A percentile compares a stretch with the other conserved stretches of the same genome.
Conservation (phyloP, 2,113 vertebrate genomes). For the Sapayoa aenigma region DNA sequence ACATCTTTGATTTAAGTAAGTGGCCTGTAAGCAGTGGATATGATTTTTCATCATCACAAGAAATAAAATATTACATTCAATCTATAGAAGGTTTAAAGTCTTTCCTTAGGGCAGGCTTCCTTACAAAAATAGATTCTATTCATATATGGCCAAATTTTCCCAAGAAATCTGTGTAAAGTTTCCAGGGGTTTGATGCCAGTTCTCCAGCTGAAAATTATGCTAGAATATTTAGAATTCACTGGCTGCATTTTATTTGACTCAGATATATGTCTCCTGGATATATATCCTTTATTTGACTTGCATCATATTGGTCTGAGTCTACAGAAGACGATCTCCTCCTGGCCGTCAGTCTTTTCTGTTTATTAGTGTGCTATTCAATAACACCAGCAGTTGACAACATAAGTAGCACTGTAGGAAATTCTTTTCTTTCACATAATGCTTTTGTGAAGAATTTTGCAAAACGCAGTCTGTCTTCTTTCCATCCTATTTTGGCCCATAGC, state of each 20-base stretch:
- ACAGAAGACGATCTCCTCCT: neutral
- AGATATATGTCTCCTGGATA: neutral
- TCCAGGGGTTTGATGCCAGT: neutral
- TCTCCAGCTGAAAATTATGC: neutral
- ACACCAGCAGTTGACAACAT: neutral
- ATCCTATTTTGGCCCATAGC: neutral
- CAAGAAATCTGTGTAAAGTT: neutral
- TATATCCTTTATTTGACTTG: neutral
- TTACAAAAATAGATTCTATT: neutral
- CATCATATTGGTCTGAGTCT: neutral
- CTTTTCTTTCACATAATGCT: neutral
- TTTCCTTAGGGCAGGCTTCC: neutral
- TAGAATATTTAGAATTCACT: neutral
- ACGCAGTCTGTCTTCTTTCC: neutral
- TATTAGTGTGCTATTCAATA: neutral
- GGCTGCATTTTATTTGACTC: neutral
- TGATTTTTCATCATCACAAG: neutral
- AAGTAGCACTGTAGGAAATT: neutral
- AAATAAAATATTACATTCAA: neutral
- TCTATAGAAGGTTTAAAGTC: neutral
- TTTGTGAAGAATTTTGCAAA: neutral
- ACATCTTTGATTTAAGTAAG: conserved; percentile 22
- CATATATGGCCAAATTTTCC: neutral
- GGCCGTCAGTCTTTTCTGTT: neutral
- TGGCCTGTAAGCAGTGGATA: neutral